phyloP scores from a whole-genome alignment of 1,140 invertebrate species.

The Lepidurus arcticus region DNA sequence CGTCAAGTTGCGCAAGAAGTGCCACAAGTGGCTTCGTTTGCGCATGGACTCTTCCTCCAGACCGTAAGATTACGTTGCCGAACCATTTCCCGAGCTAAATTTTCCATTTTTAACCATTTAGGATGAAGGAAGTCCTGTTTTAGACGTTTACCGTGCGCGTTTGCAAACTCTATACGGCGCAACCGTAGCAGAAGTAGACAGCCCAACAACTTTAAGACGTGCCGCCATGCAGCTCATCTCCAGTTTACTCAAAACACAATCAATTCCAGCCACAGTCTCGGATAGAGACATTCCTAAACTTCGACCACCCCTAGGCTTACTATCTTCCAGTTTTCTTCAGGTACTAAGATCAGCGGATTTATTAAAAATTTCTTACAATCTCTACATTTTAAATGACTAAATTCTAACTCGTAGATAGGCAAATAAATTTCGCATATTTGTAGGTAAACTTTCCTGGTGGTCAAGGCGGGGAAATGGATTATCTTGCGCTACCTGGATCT shows the following conservation, averaged over 20 bases:
- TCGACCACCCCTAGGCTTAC: slow-evolving; percentile 27
- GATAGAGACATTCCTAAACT: slow-evolving; percentile 23
- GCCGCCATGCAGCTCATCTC: neutral
- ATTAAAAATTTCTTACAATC: neutral
- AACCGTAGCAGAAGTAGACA: neutral
- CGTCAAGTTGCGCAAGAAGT: slow-evolving; percentile 28
- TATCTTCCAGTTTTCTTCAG: slow-evolving; percentile 27
- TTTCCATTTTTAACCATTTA: neutral
- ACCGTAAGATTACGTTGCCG: neutral
- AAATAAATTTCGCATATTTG: neutral
- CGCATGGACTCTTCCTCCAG: slow-evolving; percentile 25
- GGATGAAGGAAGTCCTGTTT: slow-evolving; percentile 18
- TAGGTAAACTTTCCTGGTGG: slow-evolving; percentile 24
- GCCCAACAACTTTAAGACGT: neutral
- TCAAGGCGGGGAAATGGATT: slow-evolving; percentile 25
- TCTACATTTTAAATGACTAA: neutral
- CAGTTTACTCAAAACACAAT: neutral
- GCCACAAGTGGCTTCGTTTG: neutral
- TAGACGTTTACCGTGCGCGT: slow-evolving; percentile 28
- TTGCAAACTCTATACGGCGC: slow-evolving; percentile 30
- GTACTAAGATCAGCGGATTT: neutral
- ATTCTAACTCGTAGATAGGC: no score
- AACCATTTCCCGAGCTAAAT: neutral
- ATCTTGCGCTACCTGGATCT: slow-evolving; percentile 23
- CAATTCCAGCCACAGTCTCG: neutral